A percentile compares a stretch with the other conserved stretches of the same genome.
These are phyloP conservation scores for Xestoiulus laeticollis DNA, from an alignment of 2,888 invertebrate species.

Conservation along the genomic window DNA sequence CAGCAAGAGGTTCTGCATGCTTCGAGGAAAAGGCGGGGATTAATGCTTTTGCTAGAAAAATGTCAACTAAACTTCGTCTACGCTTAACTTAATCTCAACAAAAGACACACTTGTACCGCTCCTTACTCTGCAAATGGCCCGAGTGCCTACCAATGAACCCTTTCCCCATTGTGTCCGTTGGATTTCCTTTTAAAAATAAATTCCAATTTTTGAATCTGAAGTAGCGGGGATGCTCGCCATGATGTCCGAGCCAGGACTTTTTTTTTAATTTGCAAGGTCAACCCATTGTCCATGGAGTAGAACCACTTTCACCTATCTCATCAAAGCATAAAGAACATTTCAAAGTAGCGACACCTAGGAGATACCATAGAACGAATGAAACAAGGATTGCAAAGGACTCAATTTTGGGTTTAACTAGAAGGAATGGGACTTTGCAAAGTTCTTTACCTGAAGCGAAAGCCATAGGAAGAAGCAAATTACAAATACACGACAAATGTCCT, in stretches of 20 bases:
- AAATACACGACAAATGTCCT: too few species aligned
- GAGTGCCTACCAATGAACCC: not conserved
- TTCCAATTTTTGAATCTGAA: slow-evolving; percentile 5
- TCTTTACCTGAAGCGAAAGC: too few species aligned
- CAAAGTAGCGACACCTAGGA: not conserved
- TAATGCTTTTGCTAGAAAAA: not conserved
- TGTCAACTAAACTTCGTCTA: slow-evolving; percentile 16
- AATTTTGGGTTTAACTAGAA: not conserved
- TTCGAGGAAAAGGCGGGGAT: slow-evolving; percentile 16
- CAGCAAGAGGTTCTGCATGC: slow-evolving; percentile 26
- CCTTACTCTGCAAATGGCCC: not conserved
- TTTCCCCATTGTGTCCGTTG: not conserved
- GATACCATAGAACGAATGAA: not conserved
- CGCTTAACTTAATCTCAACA: slow-evolving; percentile 3
- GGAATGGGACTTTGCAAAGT: too few species aligned
- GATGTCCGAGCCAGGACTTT: not conserved
- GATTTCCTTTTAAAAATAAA: slow-evolving; percentile 17
- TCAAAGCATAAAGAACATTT: not conserved
- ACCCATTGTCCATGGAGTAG: not conserved
- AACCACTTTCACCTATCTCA: not conserved
- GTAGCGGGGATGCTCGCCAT: slow-evolving; percentile 8
- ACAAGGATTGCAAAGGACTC: too few species aligned
- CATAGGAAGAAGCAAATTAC: too few species aligned
- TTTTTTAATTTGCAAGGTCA: not conserved
- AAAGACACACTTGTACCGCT: slow-evolving; percentile 4